phyloP scores from a whole-genome alignment of 2,113 vertebrate species.

The Sphaerodactylus townsendi region DNA sequence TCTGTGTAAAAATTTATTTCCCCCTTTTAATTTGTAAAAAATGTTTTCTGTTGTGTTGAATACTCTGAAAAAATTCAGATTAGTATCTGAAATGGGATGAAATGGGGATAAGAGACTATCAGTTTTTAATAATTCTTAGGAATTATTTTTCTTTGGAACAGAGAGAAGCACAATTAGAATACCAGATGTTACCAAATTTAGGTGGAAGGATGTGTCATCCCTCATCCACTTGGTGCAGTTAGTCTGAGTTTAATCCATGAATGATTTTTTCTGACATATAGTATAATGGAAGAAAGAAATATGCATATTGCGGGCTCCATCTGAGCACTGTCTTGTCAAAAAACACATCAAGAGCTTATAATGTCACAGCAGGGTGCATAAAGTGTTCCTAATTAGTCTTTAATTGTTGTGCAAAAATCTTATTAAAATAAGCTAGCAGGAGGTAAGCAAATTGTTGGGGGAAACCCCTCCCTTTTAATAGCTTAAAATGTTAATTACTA shows the following conservation, averaged over 20 bases:
- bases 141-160: neutral
- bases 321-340: neutral
- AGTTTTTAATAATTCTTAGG: neutral
- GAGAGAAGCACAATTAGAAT: neutral
- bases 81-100: too few species aligned
- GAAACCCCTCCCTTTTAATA: neutral
- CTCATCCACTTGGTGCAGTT: neutral
- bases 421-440: neutral
- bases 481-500: neutral
- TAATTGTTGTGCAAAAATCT: neutral
- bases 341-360: neutral
- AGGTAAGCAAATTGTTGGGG: neutral
- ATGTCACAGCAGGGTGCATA: neutral
- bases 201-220: neutral
- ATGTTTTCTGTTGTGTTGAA: neutral
- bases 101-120: neutral
- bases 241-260: neutral
- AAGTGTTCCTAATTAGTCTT: neutral
- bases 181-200: neutral
- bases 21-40: neutral
- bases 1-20: neutral
- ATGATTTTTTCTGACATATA: neutral
- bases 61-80: neutral
- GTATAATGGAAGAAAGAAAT: neutral
- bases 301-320: neutral